Evolutionary conservation across 2,888 invertebrate genomes (phyloP).

Genomic region (Epinotia nisella): DNA sequence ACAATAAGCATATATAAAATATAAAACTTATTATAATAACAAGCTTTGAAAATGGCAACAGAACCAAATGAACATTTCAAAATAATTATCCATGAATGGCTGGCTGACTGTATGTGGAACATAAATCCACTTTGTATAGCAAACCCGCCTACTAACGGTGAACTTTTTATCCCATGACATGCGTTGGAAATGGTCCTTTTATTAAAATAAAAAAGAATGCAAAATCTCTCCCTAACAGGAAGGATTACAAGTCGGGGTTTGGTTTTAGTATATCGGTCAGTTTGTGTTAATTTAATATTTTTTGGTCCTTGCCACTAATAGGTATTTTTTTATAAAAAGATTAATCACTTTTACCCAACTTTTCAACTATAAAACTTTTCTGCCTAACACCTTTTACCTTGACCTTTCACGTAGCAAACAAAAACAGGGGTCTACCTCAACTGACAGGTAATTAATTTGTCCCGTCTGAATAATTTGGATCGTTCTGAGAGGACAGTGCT

Average conservation of each 20-base stretch:
- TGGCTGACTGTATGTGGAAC: too few species aligned
- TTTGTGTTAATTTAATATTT: neutral
- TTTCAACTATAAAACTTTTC: too few species aligned
- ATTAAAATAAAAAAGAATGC: too few species aligned
- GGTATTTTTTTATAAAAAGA: too few species aligned
- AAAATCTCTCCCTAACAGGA: neutral
- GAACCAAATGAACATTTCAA: conserved; percentile 19
- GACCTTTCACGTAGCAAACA: neutral
- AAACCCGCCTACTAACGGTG: neutral
- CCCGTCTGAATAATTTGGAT: neutral
- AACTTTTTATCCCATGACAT: neutral
- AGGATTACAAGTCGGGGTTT: neutral
- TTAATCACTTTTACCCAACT: too few species aligned
- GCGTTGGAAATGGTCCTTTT: neutral
- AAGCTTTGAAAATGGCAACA: conserved; percentile 26
- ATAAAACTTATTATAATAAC: conserved; percentile 12
- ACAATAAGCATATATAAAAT: conserved; percentile 14
- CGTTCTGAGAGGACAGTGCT: neutral
- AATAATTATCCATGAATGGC: neutral
- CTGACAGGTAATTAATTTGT: neutral
- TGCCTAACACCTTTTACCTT: too few species aligned
- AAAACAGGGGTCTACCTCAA: too few species aligned
- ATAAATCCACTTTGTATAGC: neutral
- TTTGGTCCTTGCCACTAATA: too few species aligned
- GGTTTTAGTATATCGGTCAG: neutral